Evolutionary conservation across 2,888 invertebrate genomes (phyloP).

Genomic region (Clitarchus hookeri): DNA sequence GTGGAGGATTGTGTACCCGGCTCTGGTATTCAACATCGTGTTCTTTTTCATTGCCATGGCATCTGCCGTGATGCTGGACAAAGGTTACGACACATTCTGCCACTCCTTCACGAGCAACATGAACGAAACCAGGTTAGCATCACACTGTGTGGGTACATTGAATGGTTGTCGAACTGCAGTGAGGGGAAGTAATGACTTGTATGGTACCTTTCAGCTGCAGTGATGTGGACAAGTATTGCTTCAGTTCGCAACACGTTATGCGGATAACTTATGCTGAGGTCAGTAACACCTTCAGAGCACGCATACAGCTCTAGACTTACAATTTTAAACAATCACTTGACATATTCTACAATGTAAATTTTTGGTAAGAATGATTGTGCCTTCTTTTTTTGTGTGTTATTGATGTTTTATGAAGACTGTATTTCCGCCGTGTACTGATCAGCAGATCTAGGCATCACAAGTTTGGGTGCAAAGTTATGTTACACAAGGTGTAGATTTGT

Average conservation of each 20-base stretch:
- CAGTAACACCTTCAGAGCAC: background rate
- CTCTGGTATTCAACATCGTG: conserved; percentile 10
- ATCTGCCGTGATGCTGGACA: conserved; percentile 7
- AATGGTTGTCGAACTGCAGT: background rate
- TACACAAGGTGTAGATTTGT: too few species aligned
- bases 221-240: conserved; percentile 1
- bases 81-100: conserved; percentile 16
- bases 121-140: conserved; percentile 18
- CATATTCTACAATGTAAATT: too few species aligned
- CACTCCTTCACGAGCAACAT: conserved; percentile 16
- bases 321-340: too few species aligned
- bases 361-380: too few species aligned
- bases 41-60: conserved; percentile 11
- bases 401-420: too few species aligned
- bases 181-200: background rate
- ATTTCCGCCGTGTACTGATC: too few species aligned
- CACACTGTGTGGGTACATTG: background rate
- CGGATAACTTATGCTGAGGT: conserved; percentile 18
- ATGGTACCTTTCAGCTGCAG: background rate
- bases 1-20: conserved; percentile 21
- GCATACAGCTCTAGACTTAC: too few species aligned
- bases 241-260: background rate
- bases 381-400: too few species aligned
- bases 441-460: too few species aligned
- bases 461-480: too few species aligned